A percentile compares a stretch with the other conserved stretches of the same genome.
phyloP scores from a whole-genome alignment of 2,888 invertebrate species.

The Drosophila nr. medialis region DNA sequence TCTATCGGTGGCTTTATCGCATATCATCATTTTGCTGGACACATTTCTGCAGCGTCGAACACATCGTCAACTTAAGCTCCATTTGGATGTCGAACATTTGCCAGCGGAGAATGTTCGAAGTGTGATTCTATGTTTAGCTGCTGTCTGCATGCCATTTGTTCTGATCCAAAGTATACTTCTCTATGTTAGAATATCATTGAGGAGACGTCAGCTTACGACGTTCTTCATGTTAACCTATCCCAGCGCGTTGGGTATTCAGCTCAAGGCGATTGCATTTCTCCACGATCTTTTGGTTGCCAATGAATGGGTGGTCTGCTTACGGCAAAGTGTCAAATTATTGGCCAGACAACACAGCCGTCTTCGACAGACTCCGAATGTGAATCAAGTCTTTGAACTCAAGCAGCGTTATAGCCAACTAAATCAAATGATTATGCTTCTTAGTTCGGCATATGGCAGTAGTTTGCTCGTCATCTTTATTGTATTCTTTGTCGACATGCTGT shows the following conservation, averaged over 20 bases:
- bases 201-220: neutral
- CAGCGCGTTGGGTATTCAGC: conserved; percentile 47
- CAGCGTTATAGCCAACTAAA: conserved; percentile 72
- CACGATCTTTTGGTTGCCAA: conserved; percentile 54
- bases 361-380: conserved; percentile 13
- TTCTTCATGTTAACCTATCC: conserved; percentile 27
- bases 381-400: conserved; percentile 65
- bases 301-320: conserved; percentile 10
- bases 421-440: conserved; percentile 58
- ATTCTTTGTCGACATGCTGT: conserved; percentile 79
- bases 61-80: neutral
- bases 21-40: conserved; percentile 44
- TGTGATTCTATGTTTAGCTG: neutral
- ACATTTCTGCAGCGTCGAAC: conserved; percentile 25
- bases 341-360: conserved; percentile 19
- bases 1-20: conserved; percentile 21
- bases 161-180: neutral
- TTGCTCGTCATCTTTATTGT: conserved; percentile 74
- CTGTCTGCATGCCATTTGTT: conserved; percentile 16
- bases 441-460: conserved; percentile 78
- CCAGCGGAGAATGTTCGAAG: neutral
- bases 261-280: conserved; percentile 54
- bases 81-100: neutral
- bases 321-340: conserved; percentile 28
- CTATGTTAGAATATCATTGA: neutral